Conservation (phyloP, 1,140 invertebrate species). For the Diorhabda carinulata region DNA sequence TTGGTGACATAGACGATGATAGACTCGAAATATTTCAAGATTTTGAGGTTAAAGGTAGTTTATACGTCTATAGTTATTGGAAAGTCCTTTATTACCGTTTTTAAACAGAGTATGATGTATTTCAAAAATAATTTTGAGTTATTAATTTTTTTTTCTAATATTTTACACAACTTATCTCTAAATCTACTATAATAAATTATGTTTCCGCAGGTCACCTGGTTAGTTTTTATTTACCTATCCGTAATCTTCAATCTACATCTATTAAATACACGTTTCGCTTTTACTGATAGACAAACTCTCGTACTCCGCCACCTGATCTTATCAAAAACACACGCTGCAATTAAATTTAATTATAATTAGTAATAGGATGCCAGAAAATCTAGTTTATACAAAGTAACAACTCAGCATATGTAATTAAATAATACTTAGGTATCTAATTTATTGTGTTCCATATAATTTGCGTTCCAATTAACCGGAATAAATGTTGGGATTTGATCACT, state of each 20-base stretch:
- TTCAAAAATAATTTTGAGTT: too few species aligned
- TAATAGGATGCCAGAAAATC: conserved; percentile 31
- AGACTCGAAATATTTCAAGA: too few species aligned
- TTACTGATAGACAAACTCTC: conserved; percentile 7
- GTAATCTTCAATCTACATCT: not conserved
- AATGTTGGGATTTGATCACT: conserved; percentile 37
- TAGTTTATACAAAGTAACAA: conserved; percentile 21
- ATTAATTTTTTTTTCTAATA: too few species aligned
- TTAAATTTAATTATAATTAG: conserved; percentile 29
- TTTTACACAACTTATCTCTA: too few species aligned
- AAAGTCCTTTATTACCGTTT: too few species aligned
- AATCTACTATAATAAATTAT: too few species aligned
- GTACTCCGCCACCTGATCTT: conserved; percentile 14
- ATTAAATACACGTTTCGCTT: not conserved
- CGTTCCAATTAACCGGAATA: conserved; percentile 42
- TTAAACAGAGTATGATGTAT: too few species aligned
- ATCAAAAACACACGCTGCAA: conserved; percentile 10
- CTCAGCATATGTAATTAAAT: conserved; percentile 41
- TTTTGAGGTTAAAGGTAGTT: too few species aligned
- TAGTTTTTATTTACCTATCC: not conserved
- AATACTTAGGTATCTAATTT: conserved; percentile 45
- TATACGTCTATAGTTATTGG: too few species aligned
- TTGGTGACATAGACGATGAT: too few species aligned
- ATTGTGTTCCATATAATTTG: conserved; percentile 44
- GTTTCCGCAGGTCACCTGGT: not conserved